These are phyloP conservation scores for Latrodectus elegans DNA, from an alignment of 2,888 invertebrate species.

Conservation along the genomic window DNA sequence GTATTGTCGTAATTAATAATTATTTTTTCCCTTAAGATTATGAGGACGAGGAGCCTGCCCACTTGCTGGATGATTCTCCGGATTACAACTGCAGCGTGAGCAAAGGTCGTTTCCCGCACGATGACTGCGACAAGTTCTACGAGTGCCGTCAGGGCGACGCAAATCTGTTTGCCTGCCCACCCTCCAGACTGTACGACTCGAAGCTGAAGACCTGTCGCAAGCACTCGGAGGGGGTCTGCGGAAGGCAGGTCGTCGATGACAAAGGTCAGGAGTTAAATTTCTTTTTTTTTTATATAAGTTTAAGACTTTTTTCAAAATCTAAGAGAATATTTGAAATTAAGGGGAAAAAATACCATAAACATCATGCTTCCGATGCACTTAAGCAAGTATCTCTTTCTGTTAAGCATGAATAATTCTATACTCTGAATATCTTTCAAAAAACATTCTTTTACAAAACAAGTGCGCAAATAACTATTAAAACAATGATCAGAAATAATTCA, in stretches of 20 bases:
- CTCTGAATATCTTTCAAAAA: no score
- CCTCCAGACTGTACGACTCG: slow-evolving; percentile 15
- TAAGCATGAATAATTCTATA: no score
- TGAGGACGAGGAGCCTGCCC: slow-evolving; percentile 14
- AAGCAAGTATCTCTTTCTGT: no score
- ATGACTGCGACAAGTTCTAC: slow-evolving; percentile 35
- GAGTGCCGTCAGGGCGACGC: slow-evolving; percentile 13
- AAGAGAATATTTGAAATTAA: no score
- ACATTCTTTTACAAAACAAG: no score
- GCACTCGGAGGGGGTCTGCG: slow-evolving; percentile 20
- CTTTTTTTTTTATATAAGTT: no score
- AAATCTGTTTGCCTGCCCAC: slow-evolving; percentile 30
- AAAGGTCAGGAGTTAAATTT: background rate
- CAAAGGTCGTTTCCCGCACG: slow-evolving; percentile 30
- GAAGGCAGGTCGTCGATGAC: slow-evolving; percentile 16
- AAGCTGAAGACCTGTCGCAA: slow-evolving; percentile 1
- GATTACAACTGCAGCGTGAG: slow-evolving; percentile 3
- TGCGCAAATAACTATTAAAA: no score
- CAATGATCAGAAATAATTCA: no score
- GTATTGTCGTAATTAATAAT: background rate
- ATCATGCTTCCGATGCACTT: no score
- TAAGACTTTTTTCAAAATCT: no score
- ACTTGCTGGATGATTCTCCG: slow-evolving; percentile 12
- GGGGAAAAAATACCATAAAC: no score
- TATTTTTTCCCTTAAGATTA: slow-evolving; percentile 4